Percentiles rank a stretch among this genome's conserved stretches.
These are phyloP conservation scores for Geopemphigus sp. DNA, from an alignment of 1,140 invertebrate species.

Conservation along the genomic window DNA sequence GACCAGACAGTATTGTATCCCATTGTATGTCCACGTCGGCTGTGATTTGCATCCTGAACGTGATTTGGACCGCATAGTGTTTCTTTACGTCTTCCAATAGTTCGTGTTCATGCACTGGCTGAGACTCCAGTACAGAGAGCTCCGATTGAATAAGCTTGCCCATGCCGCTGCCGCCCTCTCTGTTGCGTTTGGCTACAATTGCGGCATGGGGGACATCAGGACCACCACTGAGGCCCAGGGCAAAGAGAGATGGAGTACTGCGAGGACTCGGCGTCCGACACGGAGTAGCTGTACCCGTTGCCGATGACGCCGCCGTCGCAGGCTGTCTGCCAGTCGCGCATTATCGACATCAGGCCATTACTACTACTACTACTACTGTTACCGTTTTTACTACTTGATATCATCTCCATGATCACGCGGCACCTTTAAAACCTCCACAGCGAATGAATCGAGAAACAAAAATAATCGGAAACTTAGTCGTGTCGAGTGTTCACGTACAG, in stretches of 20 bases:
- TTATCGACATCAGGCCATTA: conserved; percentile 18
- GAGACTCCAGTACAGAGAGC: conserved; percentile 58
- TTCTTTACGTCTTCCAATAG: conserved; percentile 35
- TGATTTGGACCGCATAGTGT: conserved; percentile 31
- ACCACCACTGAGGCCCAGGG: conserved; percentile 96
- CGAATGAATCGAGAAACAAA: conserved; percentile 30
- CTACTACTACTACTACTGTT: conserved; percentile 11
- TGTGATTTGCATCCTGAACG: conserved; percentile 48
- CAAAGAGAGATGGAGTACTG: conserved; percentile 88
- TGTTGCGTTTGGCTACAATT: conserved; percentile 61
- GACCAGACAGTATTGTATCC: conserved; percentile 48
- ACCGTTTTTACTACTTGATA: conserved; percentile 48
- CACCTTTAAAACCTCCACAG: conserved; percentile 48
- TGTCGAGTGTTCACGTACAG: neutral
- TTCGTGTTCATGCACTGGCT: conserved; percentile 44
- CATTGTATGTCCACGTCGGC: conserved; percentile 46
- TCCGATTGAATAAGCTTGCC: conserved; percentile 68
- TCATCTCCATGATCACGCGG: conserved; percentile 24
- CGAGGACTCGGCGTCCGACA: conserved; percentile 28
- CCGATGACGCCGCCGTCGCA: conserved; percentile 16
- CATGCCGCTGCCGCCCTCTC: conserved; percentile 75
- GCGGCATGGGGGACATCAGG: conserved; percentile 88
- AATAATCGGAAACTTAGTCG: conserved; percentile 4
- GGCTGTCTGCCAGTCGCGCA: conserved; percentile 22
- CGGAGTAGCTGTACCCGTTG: neutral